These are phyloP conservation scores for Seira musarum DNA, from an alignment of 2,888 invertebrate genomes.

Conservation along the genomic window DNA sequence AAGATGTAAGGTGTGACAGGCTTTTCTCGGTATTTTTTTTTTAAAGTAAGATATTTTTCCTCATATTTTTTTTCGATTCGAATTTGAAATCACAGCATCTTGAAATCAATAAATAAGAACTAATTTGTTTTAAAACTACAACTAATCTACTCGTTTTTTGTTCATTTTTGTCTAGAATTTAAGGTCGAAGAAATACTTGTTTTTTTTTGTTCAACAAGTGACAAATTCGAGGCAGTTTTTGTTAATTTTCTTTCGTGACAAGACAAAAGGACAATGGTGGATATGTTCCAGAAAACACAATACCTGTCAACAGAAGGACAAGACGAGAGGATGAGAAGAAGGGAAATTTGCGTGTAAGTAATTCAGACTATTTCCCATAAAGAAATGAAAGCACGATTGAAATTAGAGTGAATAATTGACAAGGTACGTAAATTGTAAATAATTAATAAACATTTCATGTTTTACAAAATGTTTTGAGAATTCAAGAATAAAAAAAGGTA, in stretches of 20 bases:
- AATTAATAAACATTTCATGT: slow-evolving; percentile 13
- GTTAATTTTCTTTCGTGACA: too few relatives aligned
- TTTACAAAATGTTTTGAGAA: slow-evolving; percentile 15
- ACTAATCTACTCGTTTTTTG: too few relatives aligned
- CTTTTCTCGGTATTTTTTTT: neutral
- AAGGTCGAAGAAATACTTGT: too few relatives aligned
- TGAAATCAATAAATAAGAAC: neutral
- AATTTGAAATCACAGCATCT: slow-evolving; percentile 1
- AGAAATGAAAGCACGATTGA: slow-evolving; percentile 46
- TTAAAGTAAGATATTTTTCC: neutral
- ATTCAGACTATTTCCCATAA: slow-evolving; percentile 31
- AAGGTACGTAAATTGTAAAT: slow-evolving; percentile 10
- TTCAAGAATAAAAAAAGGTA: slow-evolving; percentile 14
- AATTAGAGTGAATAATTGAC: slow-evolving; percentile 9
- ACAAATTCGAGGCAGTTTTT: too few relatives aligned
- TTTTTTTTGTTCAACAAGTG: too few relatives aligned
- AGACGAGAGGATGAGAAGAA: too few relatives aligned
- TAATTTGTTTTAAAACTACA: too few relatives aligned
- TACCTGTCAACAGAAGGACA: too few relatives aligned
- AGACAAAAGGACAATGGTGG: neutral
- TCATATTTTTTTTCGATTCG: neutral
- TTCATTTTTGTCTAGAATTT: too few relatives aligned
- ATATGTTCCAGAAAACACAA: neutral
- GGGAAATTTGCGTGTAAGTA: too few relatives aligned
- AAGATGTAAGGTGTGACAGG: slow-evolving; percentile 3